Percentiles rank a stretch among this genome's conserved stretches.
Evolutionary conservation across 2,888 invertebrate genomes (phyloP).

Genomic region (Altica lythri): DNA sequence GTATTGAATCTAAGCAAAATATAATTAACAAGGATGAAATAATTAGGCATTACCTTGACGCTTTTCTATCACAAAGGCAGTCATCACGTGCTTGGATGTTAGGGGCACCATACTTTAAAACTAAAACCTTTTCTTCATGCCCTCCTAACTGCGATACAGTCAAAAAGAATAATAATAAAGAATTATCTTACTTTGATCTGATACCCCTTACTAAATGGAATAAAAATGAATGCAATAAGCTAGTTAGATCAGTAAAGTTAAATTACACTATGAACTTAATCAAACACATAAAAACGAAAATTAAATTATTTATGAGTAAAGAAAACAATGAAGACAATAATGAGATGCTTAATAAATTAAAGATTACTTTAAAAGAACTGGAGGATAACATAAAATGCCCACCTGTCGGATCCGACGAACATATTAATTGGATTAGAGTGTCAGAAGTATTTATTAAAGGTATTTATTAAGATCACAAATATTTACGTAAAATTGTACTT

Average conservation of each 20-base stretch:
- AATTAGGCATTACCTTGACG: constrained; percentile 13
- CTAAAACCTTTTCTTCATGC: constrained; percentile 61
- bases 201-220: constrained; percentile 51
- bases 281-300: constrained; percentile 29
- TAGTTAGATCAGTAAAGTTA: constrained; percentile 41
- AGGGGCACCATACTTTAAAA: constrained; percentile 72
- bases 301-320: constrained; percentile 5
- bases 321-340: constrained; percentile 28
- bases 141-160: constrained; percentile 63
- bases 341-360: constrained; percentile 51
- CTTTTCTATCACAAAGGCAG: constrained; percentile 2
- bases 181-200: constrained; percentile 44
- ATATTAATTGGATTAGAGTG: constrained; percentile 67
- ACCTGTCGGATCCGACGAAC: constrained; percentile 44
- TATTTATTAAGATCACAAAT: constrained; percentile 23
- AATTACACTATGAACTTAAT: constrained; percentile 42
- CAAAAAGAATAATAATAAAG: constrained; percentile 47
- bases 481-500: not conserved
- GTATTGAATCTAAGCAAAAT: constrained; percentile 38
- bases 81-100: constrained; percentile 37
- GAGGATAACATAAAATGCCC: constrained; percentile 36
- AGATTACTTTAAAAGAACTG: constrained; percentile 46
- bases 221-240: constrained; percentile 40
- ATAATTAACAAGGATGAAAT: constrained; percentile 32
- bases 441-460: constrained; percentile 54